Conservation (phyloP, 2,113 vertebrate genomes). For the Lanius ludovicianus region DNA sequence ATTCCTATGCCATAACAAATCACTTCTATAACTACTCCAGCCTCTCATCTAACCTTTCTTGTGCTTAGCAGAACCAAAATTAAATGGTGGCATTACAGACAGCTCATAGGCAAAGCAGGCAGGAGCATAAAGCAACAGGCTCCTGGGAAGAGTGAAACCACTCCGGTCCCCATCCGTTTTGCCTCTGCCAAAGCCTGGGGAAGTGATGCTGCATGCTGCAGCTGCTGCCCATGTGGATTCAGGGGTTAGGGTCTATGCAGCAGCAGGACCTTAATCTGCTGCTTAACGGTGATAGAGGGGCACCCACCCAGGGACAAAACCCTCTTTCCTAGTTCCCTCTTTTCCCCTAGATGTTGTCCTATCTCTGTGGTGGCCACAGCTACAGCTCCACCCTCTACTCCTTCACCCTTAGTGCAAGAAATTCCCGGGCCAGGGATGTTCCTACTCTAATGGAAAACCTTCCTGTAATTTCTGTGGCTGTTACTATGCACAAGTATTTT, state of each 20-base stretch:
- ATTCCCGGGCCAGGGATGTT: accelerated
- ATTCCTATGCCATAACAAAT: not conserved
- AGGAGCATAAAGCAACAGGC: not conserved
- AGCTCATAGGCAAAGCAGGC: not conserved
- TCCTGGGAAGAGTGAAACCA: not conserved
- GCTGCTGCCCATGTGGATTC: not conserved
- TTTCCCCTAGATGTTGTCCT: not conserved
- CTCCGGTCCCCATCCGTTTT: not conserved
- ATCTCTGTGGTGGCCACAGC: not conserved
- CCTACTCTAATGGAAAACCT: not conserved
- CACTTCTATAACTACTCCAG: not conserved
- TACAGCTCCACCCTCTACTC: not conserved
- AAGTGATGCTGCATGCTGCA: not conserved
- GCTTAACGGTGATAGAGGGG: not conserved
- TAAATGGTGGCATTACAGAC: not conserved
- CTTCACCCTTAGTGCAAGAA: not conserved
- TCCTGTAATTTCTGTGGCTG: not conserved
- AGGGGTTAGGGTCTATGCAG: not conserved
- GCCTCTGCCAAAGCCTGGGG: not conserved
- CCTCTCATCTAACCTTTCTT: not conserved
- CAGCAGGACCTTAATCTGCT: not conserved
- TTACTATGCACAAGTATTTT: not conserved
- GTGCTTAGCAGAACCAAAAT: not conserved
- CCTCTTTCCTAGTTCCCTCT: not conserved
- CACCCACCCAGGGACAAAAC: not conserved